Evolutionary conservation across 2,113 vertebrate genomes (phyloP).

Genomic region (Myiopsitta monachus): DNA sequence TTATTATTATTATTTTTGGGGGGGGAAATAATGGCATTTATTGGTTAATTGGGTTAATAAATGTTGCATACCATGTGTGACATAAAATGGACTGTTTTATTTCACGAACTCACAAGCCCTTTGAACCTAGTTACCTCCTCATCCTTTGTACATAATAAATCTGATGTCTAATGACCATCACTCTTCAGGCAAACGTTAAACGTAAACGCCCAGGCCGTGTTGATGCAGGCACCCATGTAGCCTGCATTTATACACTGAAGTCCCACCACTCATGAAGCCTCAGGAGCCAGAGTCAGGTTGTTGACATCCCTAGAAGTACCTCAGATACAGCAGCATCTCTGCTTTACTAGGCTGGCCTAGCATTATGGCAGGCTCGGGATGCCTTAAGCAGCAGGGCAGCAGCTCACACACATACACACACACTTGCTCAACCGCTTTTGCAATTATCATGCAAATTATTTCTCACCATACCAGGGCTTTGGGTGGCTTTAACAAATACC

Average conservation of each 20-base stretch:
- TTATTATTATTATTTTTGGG: not conserved
- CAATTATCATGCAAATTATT: not conserved
- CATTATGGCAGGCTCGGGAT: not conserved
- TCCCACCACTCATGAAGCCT: not conserved
- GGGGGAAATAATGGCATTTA: not conserved
- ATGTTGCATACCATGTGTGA: not conserved
- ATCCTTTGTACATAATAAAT: not conserved
- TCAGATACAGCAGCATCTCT: not conserved
- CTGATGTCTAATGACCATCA: not conserved
- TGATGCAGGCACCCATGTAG: not conserved
- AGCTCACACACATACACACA: rapidly evolving
- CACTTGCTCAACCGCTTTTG: not conserved
- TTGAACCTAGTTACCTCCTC: not conserved
- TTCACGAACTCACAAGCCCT: not conserved
- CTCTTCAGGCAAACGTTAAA: not conserved
- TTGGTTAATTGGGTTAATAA: not conserved
- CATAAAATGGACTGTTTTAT: not conserved
- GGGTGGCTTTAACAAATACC: not conserved
- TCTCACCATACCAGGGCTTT: not conserved
- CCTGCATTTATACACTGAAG: not conserved
- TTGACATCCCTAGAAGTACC: not conserved
- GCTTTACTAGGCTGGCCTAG: not conserved
- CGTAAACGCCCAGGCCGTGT: not conserved
- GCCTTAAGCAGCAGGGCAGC: not conserved
- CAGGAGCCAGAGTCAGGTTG: not conserved